Evolutionary conservation across 2,797 vertebrate species (phyloP), one percentile per base, ranked within the genome.

Genomic region (Acanthopagrus latus): DNA sequence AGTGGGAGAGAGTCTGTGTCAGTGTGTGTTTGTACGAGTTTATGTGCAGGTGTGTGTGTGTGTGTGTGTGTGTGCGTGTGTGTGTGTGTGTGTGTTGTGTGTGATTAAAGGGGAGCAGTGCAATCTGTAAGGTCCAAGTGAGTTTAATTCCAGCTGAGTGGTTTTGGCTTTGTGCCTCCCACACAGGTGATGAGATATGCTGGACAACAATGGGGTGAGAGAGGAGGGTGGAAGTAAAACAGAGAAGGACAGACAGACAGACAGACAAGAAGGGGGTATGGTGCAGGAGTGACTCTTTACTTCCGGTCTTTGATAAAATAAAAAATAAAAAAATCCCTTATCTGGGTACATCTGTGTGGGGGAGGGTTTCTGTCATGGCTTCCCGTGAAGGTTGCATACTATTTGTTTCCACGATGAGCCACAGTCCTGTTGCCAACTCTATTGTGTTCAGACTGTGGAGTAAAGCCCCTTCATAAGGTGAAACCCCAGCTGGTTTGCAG

Each of bases 111-210:
- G 23, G 23, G 66, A 82, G 86, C 81, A 17, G 76, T 73, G 77
- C 83, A 89, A 84, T 91, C 81, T 87, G 84, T 88, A 88, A 83
- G 76, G 83, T 89, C 86, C 84, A 83, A 76, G 74, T 77, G 90
- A 91, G 87, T 91, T 93, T 90, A 88, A 93, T 92, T 92, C 88
- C 89, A 87, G 84, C 72, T 86, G 86, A 93, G 90, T 92, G 92
- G 91, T 93, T 94, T 85, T 85, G 85, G 86, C 92, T 86, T 88
- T 89, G 85, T 89, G 85, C 87, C 90, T 89, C 92, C 92, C 91
- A 89, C 89, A 92, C 91, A 91, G 79, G 79, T 88, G 86, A 86
- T 81, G 79, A 81, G 77, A 84, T 9, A 47, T 69, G 59, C 68
- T 41, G 78, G 81, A 84, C 58, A 70, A 52, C 44, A 74, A 58